Evolutionary conservation across 1,140 invertebrate species (phyloP).

Genomic region (Tetraneura akinire): DNA sequence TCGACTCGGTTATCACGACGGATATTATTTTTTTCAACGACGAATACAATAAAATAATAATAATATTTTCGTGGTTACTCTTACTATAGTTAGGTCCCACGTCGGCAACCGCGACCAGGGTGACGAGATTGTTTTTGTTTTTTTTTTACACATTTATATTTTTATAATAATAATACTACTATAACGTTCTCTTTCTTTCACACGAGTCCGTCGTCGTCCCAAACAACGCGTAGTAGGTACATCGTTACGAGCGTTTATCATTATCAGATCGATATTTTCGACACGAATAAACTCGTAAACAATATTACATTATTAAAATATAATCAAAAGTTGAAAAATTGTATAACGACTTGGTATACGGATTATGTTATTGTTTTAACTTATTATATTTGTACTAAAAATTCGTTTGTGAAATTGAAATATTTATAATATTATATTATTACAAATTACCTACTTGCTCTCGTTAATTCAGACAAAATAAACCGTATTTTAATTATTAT

Average conservation of each 20-base stretch:
- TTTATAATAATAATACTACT: neutral
- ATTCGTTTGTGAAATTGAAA: too few species aligned
- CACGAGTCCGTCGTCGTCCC: neutral
- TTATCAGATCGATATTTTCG: neutral
- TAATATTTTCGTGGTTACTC: neutral
- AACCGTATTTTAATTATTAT: too few species aligned
- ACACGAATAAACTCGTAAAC: too few species aligned
- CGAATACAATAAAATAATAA: too few species aligned
- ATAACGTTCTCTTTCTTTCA: neutral
- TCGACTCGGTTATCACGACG: neutral
- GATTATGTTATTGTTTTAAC: too few species aligned
- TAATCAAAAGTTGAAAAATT: too few species aligned
- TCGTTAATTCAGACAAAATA: too few species aligned
- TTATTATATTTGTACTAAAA: too few species aligned
- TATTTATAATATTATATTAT: too few species aligned
- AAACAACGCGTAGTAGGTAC: neutral
- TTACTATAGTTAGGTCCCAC: neutral
- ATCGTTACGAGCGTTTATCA: neutral
- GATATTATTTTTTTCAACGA: neutral
- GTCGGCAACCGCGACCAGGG: neutral
- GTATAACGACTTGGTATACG: too few species aligned
- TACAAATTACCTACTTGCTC: too few species aligned
- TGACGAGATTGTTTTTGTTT: conserved; percentile 16
- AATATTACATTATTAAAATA: too few species aligned
- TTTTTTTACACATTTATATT: neutral